phyloP scores from a whole-genome alignment of 1,140 invertebrate species.

The Homarus americanus region DNA sequence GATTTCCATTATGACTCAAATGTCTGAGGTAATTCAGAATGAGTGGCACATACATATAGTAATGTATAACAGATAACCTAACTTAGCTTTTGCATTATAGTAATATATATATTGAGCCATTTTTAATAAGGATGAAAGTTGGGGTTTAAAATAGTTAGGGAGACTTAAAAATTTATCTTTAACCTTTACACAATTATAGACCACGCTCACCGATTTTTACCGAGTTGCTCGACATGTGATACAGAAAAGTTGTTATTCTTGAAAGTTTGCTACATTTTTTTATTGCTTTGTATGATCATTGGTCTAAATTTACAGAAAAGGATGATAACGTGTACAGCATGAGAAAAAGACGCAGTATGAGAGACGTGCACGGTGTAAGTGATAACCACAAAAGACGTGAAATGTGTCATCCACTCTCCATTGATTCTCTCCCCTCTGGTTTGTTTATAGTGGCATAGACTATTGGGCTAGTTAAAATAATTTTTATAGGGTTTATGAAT shows the following conservation, averaged over 20 bases:
- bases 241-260: slow-evolving; percentile 41
- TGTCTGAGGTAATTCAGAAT: background rate
- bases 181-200: background rate
- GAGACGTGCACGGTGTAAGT: background rate
- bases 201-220: slow-evolving; percentile 18
- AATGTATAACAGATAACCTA: background rate
- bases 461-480: slow-evolving; percentile 37
- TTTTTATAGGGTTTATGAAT: slow-evolving; percentile 29
- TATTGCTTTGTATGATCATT: slow-evolving; percentile 35
- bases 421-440: slow-evolving; percentile 44
- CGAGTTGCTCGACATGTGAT: slow-evolving; percentile 33
- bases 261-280: slow-evolving; percentile 38
- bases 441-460: slow-evolving; percentile 48
- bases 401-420: slow-evolving; percentile 8
- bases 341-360: background rate
- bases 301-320: slow-evolving; percentile 13
- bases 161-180: background rate
- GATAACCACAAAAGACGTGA: background rate
- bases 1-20: background rate
- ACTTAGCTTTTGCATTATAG: slow-evolving; percentile 19
- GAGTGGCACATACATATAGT: background rate
- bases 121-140: slow-evolving; percentile 10
- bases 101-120: slow-evolving; percentile 9
- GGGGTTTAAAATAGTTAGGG: slow-evolving; percentile 15
- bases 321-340: background rate